Percentiles rank a stretch among this genome's conserved stretches.
phyloP scores from a whole-genome alignment of 1,140 invertebrate species.

The Melitaea cinxia region DNA sequence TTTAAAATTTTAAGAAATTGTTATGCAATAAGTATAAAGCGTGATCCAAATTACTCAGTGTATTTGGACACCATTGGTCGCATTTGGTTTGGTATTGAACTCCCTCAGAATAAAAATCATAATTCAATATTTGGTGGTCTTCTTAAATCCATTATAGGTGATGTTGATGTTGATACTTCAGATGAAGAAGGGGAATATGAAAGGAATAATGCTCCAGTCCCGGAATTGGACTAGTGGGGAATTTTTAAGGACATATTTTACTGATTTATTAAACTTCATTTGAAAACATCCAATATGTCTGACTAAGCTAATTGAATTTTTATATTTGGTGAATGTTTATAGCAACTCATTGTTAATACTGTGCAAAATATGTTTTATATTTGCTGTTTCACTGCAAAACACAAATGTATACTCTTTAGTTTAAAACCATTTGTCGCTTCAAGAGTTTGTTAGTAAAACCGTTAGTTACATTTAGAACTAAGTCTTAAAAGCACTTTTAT shows the following conservation, averaged over 20 bases:
- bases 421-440: not conserved
- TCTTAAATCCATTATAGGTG: slow-evolving; percentile 71
- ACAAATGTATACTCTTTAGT: not conserved
- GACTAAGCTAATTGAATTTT: slow-evolving; percentile 8
- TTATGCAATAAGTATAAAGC: slow-evolving; percentile 71
- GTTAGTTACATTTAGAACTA: slow-evolving; percentile 11
- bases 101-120: slow-evolving; percentile 53
- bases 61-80: slow-evolving; percentile 74
- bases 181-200: slow-evolving; percentile 64
- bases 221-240: slow-evolving; percentile 65
- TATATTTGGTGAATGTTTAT: slow-evolving; percentile 29
- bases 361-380: not conserved
- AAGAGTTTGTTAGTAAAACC: not conserved
- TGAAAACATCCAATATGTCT: not conserved
- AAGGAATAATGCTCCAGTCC: slow-evolving; percentile 46
- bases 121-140: slow-evolving; percentile 68
- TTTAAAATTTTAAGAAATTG: slow-evolving; percentile 66
- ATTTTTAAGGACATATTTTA: not conserved
- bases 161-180: slow-evolving; percentile 67
- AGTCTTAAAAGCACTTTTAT: slow-evolving; percentile 21
- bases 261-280: slow-evolving; percentile 5
- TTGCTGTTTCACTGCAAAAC: slow-evolving; percentile 1
- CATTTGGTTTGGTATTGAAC: slow-evolving; percentile 75
- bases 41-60: slow-evolving; percentile 69
- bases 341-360: slow-evolving; percentile 9